Base-by-base conservation (phyloP, 2,888 invertebrate species). In the Sarcophaga carnaria region DNA sequence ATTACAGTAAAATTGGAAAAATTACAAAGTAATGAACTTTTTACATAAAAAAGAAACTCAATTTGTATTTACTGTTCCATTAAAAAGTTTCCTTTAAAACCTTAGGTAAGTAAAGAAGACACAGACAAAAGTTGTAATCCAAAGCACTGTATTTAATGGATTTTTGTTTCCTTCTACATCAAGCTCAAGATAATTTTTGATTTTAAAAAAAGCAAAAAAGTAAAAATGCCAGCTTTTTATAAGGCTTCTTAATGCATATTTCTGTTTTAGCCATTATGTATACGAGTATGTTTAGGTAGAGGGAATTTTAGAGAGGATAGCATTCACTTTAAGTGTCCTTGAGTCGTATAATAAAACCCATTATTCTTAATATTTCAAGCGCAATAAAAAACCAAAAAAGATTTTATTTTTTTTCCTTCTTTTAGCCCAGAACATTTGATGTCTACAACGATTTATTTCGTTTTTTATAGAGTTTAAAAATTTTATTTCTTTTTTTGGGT, bases 281-380 rank as follows among this genome's bases (percentile, higher is more conserved):
- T 22, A 1, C 1, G 1, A 1, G 22, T 22, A 25, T 78, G 49
- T 66, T 37, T 64, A 14, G 14, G 14, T 64, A 62, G 22, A 54
- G 54, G 54, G 54, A 70, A 37, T 20, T 78, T 63, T 11, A 27
- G 49, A 47, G 47, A 63, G 27, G 62, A 60, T 60, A 49, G 37
- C 12, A 49, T 47, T 27, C 45, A 80, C 64, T 80, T 85, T 22
- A 81, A 81, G 75, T 84, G 87, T 87, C 84, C 87, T 87, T 87
- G 87, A 84, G 59, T 67, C 70, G 70, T 63, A 75, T 79, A 87
- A 79, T 75, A 67, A 71, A 81, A 78, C 66, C 87, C 71, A 87
- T 87, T 82, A 84, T 59, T 87, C 87, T 87, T 84, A 8, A 70
- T 54, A 72, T 54, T 54, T 54, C 54, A 54, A 54, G 54, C 54